Conservation (phyloP, 2,797 vertebrate genomes). For the Pempheris klunzingeri region DNA sequence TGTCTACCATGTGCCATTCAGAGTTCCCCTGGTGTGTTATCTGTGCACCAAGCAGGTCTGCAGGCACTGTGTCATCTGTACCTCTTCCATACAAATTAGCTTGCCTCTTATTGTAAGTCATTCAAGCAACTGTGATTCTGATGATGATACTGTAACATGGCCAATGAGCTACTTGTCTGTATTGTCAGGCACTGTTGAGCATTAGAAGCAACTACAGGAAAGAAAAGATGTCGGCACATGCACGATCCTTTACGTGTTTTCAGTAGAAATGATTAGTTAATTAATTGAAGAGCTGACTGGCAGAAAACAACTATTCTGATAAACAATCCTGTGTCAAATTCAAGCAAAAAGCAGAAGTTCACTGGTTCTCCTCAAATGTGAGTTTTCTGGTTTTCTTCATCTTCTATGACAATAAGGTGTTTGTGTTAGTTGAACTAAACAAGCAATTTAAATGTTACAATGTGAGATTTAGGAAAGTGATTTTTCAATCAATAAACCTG, state of each 20-base stretch:
- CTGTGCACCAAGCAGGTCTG: conserved; percentile 1
- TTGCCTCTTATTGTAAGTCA: background rate
- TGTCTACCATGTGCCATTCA: background rate
- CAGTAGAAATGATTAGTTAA: background rate
- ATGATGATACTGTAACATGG: conserved; percentile 13
- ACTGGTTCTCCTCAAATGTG: background rate
- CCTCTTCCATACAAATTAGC: background rate
- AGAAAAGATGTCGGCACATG: background rate
- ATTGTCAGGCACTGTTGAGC: background rate
- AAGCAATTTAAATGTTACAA: background rate
- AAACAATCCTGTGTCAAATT: background rate
- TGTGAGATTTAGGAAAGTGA: background rate
- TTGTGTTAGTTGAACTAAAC: background rate
- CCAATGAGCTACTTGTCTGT: background rate
- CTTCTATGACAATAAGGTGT: too few species aligned
- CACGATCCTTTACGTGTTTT: background rate
- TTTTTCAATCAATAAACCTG: background rate
- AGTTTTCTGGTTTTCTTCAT: background rate
- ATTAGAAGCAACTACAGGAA: background rate
- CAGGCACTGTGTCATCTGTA: background rate
- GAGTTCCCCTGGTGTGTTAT: background rate
- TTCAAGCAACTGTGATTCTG: conserved; percentile 2
- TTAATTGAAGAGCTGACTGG: background rate
- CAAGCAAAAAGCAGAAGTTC: too few species aligned
- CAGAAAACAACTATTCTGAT: background rate